Evolutionary conservation across 2,113 vertebrate species (phyloP), one percentile per base, ranked within the genome.

Genomic region (Chaetura pelagica): DNA sequence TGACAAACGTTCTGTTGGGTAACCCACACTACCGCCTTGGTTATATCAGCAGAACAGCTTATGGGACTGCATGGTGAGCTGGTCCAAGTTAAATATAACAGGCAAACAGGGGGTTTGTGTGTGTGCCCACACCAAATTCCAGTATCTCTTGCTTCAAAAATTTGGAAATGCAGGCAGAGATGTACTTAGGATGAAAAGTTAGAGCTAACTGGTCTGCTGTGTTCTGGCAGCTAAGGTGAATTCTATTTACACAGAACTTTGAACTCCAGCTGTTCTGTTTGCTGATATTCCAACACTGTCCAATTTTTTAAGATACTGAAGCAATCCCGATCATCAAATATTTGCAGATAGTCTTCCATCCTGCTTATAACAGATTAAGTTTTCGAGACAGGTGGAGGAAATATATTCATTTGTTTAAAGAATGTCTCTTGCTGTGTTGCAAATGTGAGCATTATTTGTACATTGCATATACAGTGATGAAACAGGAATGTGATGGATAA

Each of bases 11-110:
- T 59, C 59, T 74, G 24, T 71, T 71, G 17, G 63, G 51, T 89
- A 93, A 80, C 91, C 86, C 96, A 92, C 18, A 8, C 86, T 77
- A 22, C 89, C 2, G 4, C 94, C 96, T 81, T 63, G 32, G 59
- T 69, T 92, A 10, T 84, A 72, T 86, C 72, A 94, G 90, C 42
- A 61, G 67, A 72, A 61, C 40, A 14, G 40, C n/a, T 75, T n/a
- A 23, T 46, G 63, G 79, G 72, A 42, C 59, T 62, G 51, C 46
- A 24, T 9, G 34, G 34, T 59, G 80, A 90, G 64, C 72, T 80
- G 48, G 49, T 74, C 59, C 38, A 34, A 59, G 86, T 86, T 77
- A 83, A 80, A 88, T 80, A 38, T 44, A 76, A 61, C 40, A 30
- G 64, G 38, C 35, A 90, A 62, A 93, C 27, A 42, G 51, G 34